Base-by-base conservation (phyloP, 2,113 vertebrate genomes). In the Panthera tigris region DNA sequence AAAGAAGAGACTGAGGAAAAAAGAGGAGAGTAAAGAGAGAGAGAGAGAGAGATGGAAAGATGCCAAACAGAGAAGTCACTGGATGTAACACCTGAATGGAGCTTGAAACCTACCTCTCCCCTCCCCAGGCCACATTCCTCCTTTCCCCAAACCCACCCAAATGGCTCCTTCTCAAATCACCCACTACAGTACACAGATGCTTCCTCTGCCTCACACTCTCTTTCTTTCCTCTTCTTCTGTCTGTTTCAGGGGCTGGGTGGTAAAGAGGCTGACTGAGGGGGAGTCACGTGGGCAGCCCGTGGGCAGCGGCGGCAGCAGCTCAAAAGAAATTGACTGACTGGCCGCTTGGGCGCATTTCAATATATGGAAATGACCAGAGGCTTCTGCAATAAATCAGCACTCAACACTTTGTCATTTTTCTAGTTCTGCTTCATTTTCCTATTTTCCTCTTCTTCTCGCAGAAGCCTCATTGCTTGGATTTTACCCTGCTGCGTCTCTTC, bases 311-410 rank as follows among this genome's bases (percentile, higher is more conserved):
- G 50, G 98, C 98, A 39, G 98, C 98, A 97, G 98, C 98, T 98
- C 93, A 96, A 96, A 98, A 99, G 98, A 98, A 99, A 99, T 98
- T 99, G 99, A 99, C 98, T 98, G 98, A 99, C 99, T 99, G 99
- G 98, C 98, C 98, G 98, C 98, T 98, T 98, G 98, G 99, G 98
- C 98, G 98, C 98, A 98, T 99, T 99, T 99, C 99, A 97, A 99
- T 98, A 99, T 99, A 99, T 99, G 99, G 98, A 99, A 99, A 99
- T 99, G 99, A 99, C 99, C 99, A 95, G 98, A 97, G 99, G 98
- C 98, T 99, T 98, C 98, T 78, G 98, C 99, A 96, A 99, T 99
- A 99, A 99, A 99, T 99, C 99, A 99, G 98, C 98, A 97, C 99
- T 98, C 98, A 98, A 98, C 98, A 98, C 98, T 98, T 97, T 89